These are phyloP conservation scores for Odontothrips loti DNA, from an alignment of 2,888 invertebrate species.

Conservation along the genomic window DNA sequence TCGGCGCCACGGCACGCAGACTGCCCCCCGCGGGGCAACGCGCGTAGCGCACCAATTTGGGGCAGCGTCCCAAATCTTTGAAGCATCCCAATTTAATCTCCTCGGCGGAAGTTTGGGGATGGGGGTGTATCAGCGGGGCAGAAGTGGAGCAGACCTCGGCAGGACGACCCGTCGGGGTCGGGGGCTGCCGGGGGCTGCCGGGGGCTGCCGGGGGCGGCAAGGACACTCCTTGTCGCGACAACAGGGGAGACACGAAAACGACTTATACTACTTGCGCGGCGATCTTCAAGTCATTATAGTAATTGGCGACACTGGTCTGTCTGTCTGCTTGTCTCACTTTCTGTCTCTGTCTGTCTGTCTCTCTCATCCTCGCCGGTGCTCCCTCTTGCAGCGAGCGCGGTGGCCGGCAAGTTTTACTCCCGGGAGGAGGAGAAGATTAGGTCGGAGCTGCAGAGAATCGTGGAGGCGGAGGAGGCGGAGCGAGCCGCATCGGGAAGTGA, in stretches of 20 bases:
- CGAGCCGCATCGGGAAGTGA: not conserved
- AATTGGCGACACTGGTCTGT: too few species aligned
- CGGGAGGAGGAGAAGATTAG: not conserved
- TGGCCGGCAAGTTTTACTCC: constrained; percentile 12
- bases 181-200: too few species aligned
- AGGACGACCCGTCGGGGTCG: not conserved
- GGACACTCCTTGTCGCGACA: too few species aligned
- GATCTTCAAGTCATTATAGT: too few species aligned
- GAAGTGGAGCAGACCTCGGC: too few species aligned
- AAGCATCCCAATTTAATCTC: constrained; percentile 5
- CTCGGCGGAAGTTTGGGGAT: not conserved
- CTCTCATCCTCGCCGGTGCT: not conserved
- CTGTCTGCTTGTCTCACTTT: too few species aligned
- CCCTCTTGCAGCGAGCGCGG: not conserved
- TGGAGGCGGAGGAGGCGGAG: not conserved
- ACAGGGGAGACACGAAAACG: too few species aligned
- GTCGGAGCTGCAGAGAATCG: not conserved
- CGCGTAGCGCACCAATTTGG: not conserved
- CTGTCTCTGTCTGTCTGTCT: not conserved
- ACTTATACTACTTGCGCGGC: too few species aligned
- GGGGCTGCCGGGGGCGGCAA: too few species aligned
- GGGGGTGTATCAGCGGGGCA: not conserved
- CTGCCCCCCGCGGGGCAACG: not conserved
- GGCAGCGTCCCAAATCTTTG: not conserved
- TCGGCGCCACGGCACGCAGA: not conserved